phyloP scores from a whole-genome alignment of 1,140 invertebrate species.

The Pseudomyrmex cubaensis region DNA sequence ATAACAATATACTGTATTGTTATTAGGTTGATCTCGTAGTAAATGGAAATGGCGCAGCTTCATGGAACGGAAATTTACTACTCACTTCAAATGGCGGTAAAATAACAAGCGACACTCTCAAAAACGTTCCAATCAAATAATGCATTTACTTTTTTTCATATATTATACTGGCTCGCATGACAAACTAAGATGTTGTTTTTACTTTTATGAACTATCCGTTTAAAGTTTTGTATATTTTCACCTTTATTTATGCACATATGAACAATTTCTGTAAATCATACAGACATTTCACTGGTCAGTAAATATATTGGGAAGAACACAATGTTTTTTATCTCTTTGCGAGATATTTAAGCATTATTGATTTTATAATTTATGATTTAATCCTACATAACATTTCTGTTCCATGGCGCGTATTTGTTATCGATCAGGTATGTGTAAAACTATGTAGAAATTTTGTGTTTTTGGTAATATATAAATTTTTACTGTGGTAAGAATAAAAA shows the following conservation, averaged over 20 bases:
- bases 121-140: constrained; percentile 92
- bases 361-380: too few species aligned
- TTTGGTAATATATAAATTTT: too few species aligned
- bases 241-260: neutral
- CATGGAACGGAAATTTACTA: constrained; percentile 93
- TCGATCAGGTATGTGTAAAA: too few species aligned
- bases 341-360: too few species aligned
- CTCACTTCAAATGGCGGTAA: constrained; percentile 89
- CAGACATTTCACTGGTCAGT: too few species aligned
- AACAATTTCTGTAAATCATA: too few species aligned
- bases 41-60: constrained; percentile 90
- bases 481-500: too few species aligned
- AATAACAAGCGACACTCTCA: constrained; percentile 89
- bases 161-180: neutral
- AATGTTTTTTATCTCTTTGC: too few species aligned
- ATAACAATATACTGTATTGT: constrained; percentile 28
- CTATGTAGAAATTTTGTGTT: too few species aligned
- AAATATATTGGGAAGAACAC: too few species aligned
- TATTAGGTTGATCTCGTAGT: constrained; percentile 91
- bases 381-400: too few species aligned
- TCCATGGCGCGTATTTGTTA: too few species aligned
- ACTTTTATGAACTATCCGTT: neutral
- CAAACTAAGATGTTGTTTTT: neutral
- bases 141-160: constrained; percentile 31
- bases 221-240: constrained; percentile 15